Evolutionary conservation across 2,113 vertebrate species (phyloP).

Genomic region (Phyllopteryx taeniolatus): DNA sequence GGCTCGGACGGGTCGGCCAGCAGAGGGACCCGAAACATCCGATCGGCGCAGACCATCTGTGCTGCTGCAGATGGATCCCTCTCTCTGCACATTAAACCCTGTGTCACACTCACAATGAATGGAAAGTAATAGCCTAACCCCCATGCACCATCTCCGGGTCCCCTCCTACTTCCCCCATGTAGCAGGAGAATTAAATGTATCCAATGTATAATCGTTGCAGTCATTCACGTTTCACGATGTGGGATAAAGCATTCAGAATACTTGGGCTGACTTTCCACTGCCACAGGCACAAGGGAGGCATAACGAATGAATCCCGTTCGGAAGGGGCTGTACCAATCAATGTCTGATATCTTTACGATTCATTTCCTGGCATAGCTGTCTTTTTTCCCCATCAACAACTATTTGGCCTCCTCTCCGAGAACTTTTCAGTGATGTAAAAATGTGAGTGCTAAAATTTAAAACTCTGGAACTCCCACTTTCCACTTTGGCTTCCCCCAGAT

Average conservation of each 20-base stretch:
- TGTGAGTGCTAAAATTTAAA: constrained; percentile 18
- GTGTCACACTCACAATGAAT: constrained; percentile 62
- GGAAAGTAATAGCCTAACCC: constrained; percentile 53
- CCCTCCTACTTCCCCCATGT: constrained; percentile 17
- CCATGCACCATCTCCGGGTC: neutral
- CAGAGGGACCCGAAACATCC: constrained; percentile 58
- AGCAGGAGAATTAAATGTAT: constrained; percentile 44
- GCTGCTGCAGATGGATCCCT: constrained; percentile 53
- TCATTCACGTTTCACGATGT: constrained; percentile 41
- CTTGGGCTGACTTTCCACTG: constrained; percentile 27
- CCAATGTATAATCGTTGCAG: constrained; percentile 43
- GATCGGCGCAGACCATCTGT: constrained; percentile 52
- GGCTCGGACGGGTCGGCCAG: constrained; percentile 41
- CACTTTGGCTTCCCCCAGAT: constrained; percentile 17
- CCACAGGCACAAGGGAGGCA: constrained; percentile 26
- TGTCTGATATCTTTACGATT: neutral
- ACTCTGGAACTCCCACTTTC: constrained; percentile 12
- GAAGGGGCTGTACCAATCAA: constrained; percentile 7
- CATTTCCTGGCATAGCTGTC: no score
- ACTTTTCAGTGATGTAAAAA: constrained; percentile 28
- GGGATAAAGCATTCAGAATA: constrained; percentile 48
- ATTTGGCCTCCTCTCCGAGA: constrained; percentile 2
- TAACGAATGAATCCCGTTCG: constrained; percentile 58
- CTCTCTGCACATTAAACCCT: constrained; percentile 47
- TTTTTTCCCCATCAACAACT: neutral